These are phyloP conservation scores for Drosophila azteca DNA, from an alignment of 1,140 invertebrate genomes.

Conservation along the genomic window DNA sequence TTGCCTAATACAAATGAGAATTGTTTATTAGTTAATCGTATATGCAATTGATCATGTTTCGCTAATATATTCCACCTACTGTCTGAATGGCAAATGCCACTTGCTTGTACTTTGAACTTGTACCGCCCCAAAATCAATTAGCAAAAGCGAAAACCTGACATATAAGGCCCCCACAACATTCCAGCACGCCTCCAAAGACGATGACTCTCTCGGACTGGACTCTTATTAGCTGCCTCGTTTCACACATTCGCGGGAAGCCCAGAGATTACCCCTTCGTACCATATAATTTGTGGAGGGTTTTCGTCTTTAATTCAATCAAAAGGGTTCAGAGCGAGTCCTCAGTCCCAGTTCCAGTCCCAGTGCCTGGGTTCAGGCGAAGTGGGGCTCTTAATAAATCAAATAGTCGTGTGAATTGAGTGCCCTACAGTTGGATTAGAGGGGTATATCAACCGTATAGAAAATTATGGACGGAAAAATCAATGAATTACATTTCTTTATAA, in stretches of 20 bases:
- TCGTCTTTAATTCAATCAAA: slow-evolving; percentile 63
- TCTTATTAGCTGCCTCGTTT: slow-evolving; percentile 74
- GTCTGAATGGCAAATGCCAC: background rate
- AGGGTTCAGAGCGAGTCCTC: slow-evolving; percentile 47
- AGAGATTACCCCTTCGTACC: slow-evolving; percentile 58
- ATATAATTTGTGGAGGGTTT: slow-evolving; percentile 70
- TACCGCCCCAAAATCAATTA: slow-evolving; percentile 63
- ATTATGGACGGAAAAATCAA: too few relatives aligned
- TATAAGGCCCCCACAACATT: slow-evolving; percentile 50
- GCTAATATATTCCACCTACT: slow-evolving; percentile 52
- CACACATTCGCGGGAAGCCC: slow-evolving; percentile 66
- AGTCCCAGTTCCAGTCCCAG: background rate
- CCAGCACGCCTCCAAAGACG: slow-evolving; percentile 48
- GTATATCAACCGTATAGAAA: slow-evolving; percentile 13
- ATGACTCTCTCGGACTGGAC: slow-evolving; percentile 18
- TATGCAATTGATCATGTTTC: slow-evolving; percentile 26
- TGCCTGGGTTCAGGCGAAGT: slow-evolving; percentile 25
- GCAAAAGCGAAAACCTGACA: slow-evolving; percentile 42
- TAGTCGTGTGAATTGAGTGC: slow-evolving; percentile 72
- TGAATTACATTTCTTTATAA: too few relatives aligned
- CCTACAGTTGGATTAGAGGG: slow-evolving; percentile 35
- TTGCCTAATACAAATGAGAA: slow-evolving; percentile 77
- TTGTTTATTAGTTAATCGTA: slow-evolving; percentile 65
- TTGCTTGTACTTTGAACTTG: slow-evolving; percentile 38
- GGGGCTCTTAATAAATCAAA: slow-evolving; percentile 77